phyloP scores from a whole-genome alignment of 1,140 invertebrate species.

The Zaprionus taronus region DNA sequence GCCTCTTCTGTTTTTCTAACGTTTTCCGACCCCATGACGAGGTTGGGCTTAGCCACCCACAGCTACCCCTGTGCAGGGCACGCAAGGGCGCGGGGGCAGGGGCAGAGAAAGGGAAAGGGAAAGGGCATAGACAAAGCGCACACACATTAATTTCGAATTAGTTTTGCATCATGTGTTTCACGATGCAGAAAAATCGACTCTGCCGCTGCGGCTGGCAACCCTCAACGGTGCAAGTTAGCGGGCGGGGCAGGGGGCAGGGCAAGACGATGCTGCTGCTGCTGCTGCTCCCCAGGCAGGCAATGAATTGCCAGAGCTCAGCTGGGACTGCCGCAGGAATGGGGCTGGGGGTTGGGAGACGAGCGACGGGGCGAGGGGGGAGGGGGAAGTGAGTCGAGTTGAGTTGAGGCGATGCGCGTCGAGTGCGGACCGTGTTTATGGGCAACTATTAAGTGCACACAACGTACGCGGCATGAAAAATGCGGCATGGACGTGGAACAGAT shows the following conservation, averaged over 20 bases:
- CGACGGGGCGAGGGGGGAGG: neutral
- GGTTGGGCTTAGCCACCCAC: constrained; percentile 19
- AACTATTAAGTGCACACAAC: constrained; percentile 80
- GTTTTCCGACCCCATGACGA: neutral
- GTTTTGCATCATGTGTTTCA: constrained; percentile 83
- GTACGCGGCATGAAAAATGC: constrained; percentile 78
- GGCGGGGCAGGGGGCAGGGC: neutral
- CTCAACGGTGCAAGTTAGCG: constrained; percentile 1
- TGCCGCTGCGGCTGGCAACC: constrained; percentile 41
- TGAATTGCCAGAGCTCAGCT: constrained; percentile 49
- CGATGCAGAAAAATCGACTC: constrained; percentile 82
- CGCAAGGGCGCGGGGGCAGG: neutral
- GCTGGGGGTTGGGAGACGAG: neutral
- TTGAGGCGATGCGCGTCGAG: neutral
- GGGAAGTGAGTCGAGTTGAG: neutral
- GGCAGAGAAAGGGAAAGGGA: neutral
- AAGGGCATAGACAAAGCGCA: constrained; percentile 75
- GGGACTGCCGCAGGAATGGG: constrained; percentile 15
- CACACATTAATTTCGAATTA: constrained; percentile 84
- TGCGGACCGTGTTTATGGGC: constrained; percentile 67
- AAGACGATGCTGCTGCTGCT: neutral
- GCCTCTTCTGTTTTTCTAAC: neutral
- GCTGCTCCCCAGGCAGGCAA: constrained; percentile 42
- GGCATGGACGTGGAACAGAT: constrained; percentile 81
- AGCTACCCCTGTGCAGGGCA: neutral